These are phyloP conservation scores for Phyllotreta striolata DNA, from an alignment of 2,888 invertebrate genomes.

Conservation along the genomic window DNA sequence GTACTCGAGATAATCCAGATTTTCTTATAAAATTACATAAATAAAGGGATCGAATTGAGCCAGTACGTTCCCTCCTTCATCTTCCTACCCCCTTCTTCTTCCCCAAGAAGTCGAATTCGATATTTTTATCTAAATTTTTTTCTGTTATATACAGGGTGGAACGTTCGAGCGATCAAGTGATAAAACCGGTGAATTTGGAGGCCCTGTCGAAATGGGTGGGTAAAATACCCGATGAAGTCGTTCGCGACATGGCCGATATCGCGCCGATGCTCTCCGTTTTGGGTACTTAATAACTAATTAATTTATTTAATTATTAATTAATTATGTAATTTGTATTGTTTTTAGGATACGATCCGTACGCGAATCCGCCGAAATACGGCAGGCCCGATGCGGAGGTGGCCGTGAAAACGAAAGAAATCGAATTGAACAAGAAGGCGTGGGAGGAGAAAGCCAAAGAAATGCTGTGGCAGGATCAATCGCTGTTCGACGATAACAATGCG, in stretches of 20 bases:
- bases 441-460: slow-evolving; percentile 60
- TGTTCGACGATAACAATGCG: too few relatives aligned
- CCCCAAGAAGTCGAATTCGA: too few relatives aligned
- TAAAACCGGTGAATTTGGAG: slow-evolving; percentile 96
- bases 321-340: background rate
- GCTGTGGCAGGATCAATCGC: slow-evolving; percentile 45
- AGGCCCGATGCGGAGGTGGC: slow-evolving; percentile 80
- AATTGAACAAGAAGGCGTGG: slow-evolving; percentile 57
- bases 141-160: slow-evolving; percentile 92
- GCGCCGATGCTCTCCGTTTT: slow-evolving; percentile 93
- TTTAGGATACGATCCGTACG: slow-evolving; percentile 85
- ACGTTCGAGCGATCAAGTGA: slow-evolving; percentile 97
- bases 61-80: too few relatives aligned
- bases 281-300: slow-evolving; percentile 62
- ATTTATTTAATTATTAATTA: background rate
- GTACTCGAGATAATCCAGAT: too few relatives aligned
- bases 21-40: too few relatives aligned
- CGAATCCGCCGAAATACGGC: slow-evolving; percentile 96
- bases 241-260: slow-evolving; percentile 89
- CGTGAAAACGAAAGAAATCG: slow-evolving; percentile 66
- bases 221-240: slow-evolving; percentile 88
- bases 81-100: too few relatives aligned
- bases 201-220: slow-evolving; percentile 94
- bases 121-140: too few relatives aligned
- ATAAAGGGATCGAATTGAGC: too few relatives aligned